Conservation (phyloP, 2,888 invertebrate genomes). For the Stenodema calcarata region DNA sequence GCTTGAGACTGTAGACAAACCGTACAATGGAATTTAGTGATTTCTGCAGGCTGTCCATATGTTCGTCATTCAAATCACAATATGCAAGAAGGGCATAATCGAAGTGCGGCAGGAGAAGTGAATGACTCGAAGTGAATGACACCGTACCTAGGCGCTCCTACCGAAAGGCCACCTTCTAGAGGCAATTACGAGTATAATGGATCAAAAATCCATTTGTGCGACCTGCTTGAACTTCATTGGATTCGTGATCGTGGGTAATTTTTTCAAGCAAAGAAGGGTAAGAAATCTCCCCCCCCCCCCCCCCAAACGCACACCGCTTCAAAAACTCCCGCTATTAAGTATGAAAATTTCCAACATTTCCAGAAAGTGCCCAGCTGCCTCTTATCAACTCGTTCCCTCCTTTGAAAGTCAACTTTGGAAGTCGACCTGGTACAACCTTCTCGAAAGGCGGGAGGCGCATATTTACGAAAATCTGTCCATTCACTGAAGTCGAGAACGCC, state of each 20-base stretch:
- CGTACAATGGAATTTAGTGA: too few species aligned
- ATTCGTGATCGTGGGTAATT: not conserved
- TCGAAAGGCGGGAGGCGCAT: not conserved
- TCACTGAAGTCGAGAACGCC: not conserved
- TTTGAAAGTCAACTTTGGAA: not conserved
- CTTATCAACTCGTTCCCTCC: slow-evolving; percentile 5
- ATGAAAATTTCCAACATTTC: not conserved
- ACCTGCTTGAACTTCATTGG: too few species aligned
- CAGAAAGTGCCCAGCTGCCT: not conserved
- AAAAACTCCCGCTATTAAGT: not conserved
- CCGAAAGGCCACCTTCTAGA: too few species aligned
- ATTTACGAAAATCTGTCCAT: not conserved
- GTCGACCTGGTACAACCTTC: not conserved
- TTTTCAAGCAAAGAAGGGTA: not conserved
- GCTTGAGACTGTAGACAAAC: too few species aligned
- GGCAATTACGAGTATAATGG: too few species aligned
- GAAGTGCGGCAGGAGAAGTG: too few species aligned
- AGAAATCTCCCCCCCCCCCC: not conserved
- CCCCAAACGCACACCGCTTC: not conserved
- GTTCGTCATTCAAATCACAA: too few species aligned
- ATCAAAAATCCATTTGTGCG: too few species aligned
- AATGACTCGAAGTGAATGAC: too few species aligned
- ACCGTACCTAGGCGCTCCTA: too few species aligned
- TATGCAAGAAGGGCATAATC: too few species aligned
- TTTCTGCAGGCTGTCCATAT: too few species aligned